These are phyloP conservation scores for Callipepla californica DNA, from an alignment of 2,113 vertebrate genomes.

Conservation along the genomic window DNA sequence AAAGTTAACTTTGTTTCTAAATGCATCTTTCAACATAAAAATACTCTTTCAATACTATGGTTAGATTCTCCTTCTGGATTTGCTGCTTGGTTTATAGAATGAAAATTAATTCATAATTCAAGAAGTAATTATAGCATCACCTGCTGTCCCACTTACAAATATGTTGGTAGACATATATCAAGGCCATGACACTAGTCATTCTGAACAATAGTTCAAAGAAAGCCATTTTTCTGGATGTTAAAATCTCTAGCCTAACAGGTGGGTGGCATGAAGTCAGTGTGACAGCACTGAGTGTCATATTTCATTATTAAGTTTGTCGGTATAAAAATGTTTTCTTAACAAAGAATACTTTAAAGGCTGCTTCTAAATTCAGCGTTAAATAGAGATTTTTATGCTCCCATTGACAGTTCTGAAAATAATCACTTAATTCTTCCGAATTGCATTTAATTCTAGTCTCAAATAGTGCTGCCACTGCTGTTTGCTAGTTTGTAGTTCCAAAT, in stretches of 20 bases:
- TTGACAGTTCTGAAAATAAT: constrained; percentile 22
- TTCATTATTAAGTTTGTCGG: constrained; percentile 48
- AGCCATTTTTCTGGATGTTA: constrained; percentile 25
- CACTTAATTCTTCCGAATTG: not conserved
- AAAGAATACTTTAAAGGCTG: constrained; percentile 55
- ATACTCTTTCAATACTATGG: not conserved
- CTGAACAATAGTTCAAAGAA: constrained; percentile 36
- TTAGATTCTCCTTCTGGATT: not conserved
- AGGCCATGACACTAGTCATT: not conserved
- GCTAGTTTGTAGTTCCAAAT: not conserved
- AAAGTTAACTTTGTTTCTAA: not conserved
- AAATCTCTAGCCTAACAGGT: not conserved
- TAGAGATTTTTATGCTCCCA: constrained; percentile 10
- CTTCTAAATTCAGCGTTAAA: constrained; percentile 39
- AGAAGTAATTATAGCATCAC: constrained; percentile 8
- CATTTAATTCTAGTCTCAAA: not conserved
- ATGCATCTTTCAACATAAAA: not conserved
- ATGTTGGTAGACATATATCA: not conserved
- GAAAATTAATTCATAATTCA: not conserved
- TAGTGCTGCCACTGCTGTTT: not conserved
- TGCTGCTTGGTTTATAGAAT: not conserved
- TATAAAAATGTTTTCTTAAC: constrained; percentile 71
- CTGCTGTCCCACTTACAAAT: not conserved
- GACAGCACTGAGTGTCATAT: constrained; percentile 27
- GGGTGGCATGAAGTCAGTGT: not conserved